phyloP scores from a whole-genome alignment of 2,888 invertebrate genomes.

The Cryptocephalus moraei region DNA sequence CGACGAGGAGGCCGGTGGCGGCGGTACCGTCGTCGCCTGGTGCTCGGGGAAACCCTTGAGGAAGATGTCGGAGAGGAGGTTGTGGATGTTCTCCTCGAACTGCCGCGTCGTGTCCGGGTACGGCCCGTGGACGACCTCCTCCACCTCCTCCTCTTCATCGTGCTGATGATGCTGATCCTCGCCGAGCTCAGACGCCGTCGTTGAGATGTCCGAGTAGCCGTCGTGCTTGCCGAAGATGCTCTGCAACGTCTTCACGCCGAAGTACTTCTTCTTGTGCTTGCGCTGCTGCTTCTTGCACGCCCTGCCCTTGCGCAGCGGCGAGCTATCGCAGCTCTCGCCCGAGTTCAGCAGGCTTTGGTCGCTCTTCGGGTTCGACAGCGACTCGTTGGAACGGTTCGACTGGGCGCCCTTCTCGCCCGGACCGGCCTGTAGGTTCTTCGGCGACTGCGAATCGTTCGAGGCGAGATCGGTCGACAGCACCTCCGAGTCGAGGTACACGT shows the following conservation, averaged over 20 bases:
- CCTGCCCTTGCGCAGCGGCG: conserved; percentile 44
- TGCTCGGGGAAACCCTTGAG: conserved; percentile 32
- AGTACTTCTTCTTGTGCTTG: conserved; percentile 38
- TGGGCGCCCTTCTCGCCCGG: conserved; percentile 2
- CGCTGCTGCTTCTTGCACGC: conserved; percentile 35
- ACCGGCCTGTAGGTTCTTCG: conserved; percentile 27
- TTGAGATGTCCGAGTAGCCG: conserved; percentile 38
- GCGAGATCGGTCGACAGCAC: conserved; percentile 35
- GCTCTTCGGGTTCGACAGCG: conserved; percentile 35
- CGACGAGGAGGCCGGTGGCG: conserved; percentile 5
- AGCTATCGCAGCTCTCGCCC: conserved; percentile 39
- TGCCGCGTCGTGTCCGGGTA: conserved; percentile 31
- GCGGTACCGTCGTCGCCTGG: not conserved
- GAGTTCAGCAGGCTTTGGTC: conserved; percentile 37
- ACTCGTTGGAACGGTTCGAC: conserved; percentile 27
- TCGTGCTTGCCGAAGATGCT: conserved; percentile 37
- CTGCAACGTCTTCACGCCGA: conserved; percentile 43
- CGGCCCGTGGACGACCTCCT: not conserved
- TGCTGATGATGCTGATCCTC: conserved; percentile 18
- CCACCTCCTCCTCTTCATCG: too few relatives aligned
- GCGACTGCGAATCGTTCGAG: conserved; percentile 39
- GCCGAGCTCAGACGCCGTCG: conserved; percentile 34
- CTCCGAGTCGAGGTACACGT: conserved; percentile 38
- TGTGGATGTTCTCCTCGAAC: conserved; percentile 38
- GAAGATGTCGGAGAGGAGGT: conserved; percentile 36